phyloP scores from a whole-genome alignment of 2,888 invertebrate genomes.

The Strigamia maritima region DNA sequence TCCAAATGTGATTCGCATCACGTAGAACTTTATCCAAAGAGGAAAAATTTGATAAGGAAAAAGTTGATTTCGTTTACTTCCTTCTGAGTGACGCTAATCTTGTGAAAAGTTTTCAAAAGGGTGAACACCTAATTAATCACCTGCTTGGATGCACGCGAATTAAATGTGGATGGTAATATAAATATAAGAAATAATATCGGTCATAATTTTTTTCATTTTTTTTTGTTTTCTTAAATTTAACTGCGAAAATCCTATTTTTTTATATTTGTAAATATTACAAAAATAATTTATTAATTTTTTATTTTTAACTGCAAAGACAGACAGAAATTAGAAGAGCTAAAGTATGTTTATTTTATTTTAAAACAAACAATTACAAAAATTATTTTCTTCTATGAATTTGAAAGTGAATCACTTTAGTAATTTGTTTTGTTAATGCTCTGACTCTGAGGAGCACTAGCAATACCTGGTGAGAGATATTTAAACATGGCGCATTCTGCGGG shows the following conservation, averaged over 20 bases:
- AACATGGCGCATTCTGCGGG: neutral
- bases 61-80: neutral
- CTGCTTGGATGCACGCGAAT: neutral
- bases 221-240: too few species aligned
- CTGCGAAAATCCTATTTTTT: too few species aligned
- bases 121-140: slow-evolving; percentile 4
- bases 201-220: too few species aligned
- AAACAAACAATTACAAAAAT: neutral
- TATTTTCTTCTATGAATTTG: neutral
- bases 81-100: neutral
- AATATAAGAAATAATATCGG: too few species aligned
- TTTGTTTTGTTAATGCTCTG: neutral
- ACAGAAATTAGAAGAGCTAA: too few species aligned
- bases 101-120: neutral
- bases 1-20: neutral
- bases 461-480: neutral
- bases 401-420: too few species aligned
- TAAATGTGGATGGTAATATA: neutral
- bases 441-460: neutral
- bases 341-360: neutral
- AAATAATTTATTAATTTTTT: too few species aligned
- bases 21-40: neutral
- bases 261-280: too few species aligned
- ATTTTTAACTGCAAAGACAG: too few species aligned
- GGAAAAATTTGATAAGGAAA: neutral